Percentiles rank a stretch among this genome's conserved stretches.
Conservation (phyloP, 2,888 invertebrate genomes). For the Melolontha melolontha region DNA sequence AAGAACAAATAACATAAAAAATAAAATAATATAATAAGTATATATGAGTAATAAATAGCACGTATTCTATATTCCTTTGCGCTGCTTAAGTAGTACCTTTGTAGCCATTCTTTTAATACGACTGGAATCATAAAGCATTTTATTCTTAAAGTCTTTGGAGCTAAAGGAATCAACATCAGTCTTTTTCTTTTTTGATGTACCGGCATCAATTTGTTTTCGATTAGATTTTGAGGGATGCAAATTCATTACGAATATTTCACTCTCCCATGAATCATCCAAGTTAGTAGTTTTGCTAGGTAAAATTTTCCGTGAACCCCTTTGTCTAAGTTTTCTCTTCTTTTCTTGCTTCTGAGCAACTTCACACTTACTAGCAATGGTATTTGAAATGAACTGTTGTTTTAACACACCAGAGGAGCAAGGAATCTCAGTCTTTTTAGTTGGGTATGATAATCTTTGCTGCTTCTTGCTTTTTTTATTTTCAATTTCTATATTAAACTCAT, state of each 20-base stretch:
- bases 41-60: conserved; percentile 20
- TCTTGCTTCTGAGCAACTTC: conserved; percentile 13
- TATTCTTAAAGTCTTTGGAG: conserved; percentile 60
- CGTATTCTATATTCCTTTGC: conserved; percentile 39
- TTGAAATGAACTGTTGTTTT: not conserved
- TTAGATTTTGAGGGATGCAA: conserved; percentile 39
- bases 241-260: conserved; percentile 25
- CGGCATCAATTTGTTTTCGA: conserved; percentile 25
- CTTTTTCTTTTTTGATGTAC: conserved; percentile 30
- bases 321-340: conserved; percentile 18
- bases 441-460: not conserved
- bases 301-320: conserved; percentile 16
- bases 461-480: conserved; percentile 11
- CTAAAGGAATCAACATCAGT: conserved; percentile 33
- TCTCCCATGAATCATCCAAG: conserved; percentile 41
- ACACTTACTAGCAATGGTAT: conserved; percentile 6
- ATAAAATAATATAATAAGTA: conserved; percentile 11
- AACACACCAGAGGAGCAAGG: conserved; percentile 27
- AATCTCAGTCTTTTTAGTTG: conserved; percentile 28
- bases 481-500: conserved; percentile 25
- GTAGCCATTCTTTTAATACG: conserved; percentile 55
- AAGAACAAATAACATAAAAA: conserved; percentile 24
- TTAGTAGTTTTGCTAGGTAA: conserved; percentile 10
- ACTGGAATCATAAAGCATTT: conserved; percentile 55
- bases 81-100: conserved; percentile 54